phyloP scores from a whole-genome alignment of 2,797 vertebrate genomes.

The Molossus molossus region DNA sequence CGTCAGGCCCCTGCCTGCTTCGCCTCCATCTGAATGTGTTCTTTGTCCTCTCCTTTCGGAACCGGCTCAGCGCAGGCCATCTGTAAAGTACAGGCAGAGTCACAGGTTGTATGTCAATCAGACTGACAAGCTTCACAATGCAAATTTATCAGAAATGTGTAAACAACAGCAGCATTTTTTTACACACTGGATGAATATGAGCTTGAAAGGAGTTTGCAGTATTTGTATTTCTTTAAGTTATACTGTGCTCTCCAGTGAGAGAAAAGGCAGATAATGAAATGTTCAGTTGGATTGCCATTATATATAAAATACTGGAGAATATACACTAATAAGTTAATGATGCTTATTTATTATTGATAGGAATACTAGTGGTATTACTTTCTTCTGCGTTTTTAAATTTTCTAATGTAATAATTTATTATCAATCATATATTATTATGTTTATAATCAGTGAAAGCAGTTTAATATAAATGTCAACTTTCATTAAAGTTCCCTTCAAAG shows the following conservation, averaged over 20 bases:
- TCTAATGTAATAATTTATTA: slow-evolving; percentile 16
- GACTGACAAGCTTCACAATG: background rate
- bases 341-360: background rate
- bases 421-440: background rate
- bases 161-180: background rate
- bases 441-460: background rate
- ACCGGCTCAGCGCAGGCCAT: background rate
- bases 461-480: background rate
- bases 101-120: background rate
- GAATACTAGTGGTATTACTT: background rate
- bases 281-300: background rate
- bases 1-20: accelerated
- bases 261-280: background rate
- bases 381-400: background rate
- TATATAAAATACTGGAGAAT: background rate
- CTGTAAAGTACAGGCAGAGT: background rate
- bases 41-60: background rate
- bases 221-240: background rate
- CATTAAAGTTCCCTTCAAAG: background rate
- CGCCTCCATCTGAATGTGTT: accelerated
- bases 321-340: background rate
- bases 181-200: background rate
- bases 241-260: background rate
- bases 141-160: background rate
- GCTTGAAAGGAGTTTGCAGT: background rate